Base-by-base conservation (phyloP, 1,140 invertebrate species). In the Drosophila setifemur region DNA sequence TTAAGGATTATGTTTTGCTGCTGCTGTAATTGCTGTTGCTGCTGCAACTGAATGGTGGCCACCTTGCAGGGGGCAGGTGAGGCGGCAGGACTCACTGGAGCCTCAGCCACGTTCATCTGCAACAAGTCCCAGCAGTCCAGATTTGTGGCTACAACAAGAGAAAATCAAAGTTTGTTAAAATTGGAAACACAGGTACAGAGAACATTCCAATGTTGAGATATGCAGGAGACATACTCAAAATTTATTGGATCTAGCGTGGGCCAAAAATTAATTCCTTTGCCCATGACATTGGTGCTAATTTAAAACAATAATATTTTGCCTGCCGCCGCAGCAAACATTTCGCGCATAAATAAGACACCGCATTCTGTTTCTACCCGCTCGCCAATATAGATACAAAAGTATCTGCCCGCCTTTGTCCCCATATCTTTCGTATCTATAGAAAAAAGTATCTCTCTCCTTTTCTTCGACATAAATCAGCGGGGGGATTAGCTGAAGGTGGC, bases 211-310 rank as follows among this genome's bases (percentile, higher is more conserved):
- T 19, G 48, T 52, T 9, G 29, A 68, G 52, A 71, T 33, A 21
- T 43, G 37, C 67, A 4, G 45, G 28, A 18, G 44, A 58, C n/a
- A 70, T 70, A 52, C 50, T 7, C 11, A 23, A 39, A 53, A 60
- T 71, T 70, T 58, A 42, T 50, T 28, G 21, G 39, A 39, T 23
- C 26, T 2, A 28, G 39, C 14, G 25, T 18, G 25, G 21, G 16
- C 47, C 49, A 73, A 57, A n/a, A 50, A 75, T 72, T 68, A 75
- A 76, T 86, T 86, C 61, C 57, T 64, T 75, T 86, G 81, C 61
- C 81, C 81, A 75, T 86, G 81, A 86, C 81, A 86, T 86, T 86
- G 81, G 74, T 69, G 81, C 74, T 79, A 86, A 86, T 86, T 86
- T 76, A 86, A 60, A 86, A 86, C 71, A 76, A 86, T 81, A 86